Evolutionary conservation across 2,888 invertebrate species (phyloP).

Genomic region (Lasioglossum figueresi): DNA sequence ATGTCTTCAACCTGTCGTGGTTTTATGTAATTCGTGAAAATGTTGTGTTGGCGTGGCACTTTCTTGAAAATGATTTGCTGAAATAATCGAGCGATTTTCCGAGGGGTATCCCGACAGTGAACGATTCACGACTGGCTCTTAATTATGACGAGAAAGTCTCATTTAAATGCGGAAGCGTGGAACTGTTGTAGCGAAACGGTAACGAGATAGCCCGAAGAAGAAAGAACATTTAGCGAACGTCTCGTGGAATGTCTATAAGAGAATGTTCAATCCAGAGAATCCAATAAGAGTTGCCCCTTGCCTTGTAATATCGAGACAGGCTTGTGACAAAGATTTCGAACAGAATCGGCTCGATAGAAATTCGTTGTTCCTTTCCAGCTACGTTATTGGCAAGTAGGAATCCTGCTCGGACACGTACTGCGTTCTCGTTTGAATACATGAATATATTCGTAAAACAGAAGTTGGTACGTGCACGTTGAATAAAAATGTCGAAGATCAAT

Average conservation of each 20-base stretch:
- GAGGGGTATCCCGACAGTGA: not conserved
- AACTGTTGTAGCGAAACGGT: conserved; percentile 50
- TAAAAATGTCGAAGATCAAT: not conserved
- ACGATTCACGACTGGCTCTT: not conserved
- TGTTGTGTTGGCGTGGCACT: too few species aligned
- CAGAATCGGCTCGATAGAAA: not conserved
- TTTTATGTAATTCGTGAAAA: too few species aligned
- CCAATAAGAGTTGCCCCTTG: not conserved
- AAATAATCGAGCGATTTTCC: not conserved
- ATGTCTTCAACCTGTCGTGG: too few species aligned
- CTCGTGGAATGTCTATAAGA: not conserved
- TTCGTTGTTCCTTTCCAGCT: not conserved
- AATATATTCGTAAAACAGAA: not conserved
- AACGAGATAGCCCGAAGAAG: conserved; percentile 34
- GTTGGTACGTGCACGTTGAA: not conserved
- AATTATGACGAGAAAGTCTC: conserved; percentile 44
- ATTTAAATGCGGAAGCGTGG: conserved; percentile 48
- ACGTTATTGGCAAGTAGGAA: not conserved
- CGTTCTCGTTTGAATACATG: not conserved
- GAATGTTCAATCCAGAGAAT: not conserved
- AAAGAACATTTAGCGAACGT: conserved; percentile 19
- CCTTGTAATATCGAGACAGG: not conserved
- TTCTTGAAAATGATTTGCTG: not conserved
- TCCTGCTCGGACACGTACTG: not conserved
- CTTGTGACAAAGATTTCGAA: not conserved